Evolutionary conservation across 2,113 vertebrate genomes (phyloP).

Genomic region (Brachyistius frenatus): DNA sequence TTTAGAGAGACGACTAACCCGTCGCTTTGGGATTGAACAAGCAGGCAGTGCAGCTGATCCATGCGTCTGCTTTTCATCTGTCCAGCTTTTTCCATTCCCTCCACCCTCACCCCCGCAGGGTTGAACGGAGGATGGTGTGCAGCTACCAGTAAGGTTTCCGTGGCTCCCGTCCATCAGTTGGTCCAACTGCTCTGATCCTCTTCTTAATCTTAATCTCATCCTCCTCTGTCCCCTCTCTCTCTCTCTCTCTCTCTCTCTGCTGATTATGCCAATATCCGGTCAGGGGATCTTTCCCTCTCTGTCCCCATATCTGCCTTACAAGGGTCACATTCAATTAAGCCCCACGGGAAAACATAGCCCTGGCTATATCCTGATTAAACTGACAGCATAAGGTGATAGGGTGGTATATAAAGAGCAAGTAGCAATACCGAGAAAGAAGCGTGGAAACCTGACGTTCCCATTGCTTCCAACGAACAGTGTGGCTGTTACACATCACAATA

Average conservation of each 20-base stretch:
- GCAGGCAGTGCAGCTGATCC: constrained; percentile 5
- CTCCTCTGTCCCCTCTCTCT: constrained; percentile 29
- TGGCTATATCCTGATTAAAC: constrained; percentile 40
- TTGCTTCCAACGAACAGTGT: constrained; percentile 2
- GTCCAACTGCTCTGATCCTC: constrained; percentile 36
- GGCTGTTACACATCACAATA: constrained; percentile 11
- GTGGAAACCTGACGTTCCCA: constrained; percentile 32
- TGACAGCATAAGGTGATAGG: constrained; percentile 26
- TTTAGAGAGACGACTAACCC: constrained; percentile 19
- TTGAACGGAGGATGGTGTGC: constrained; percentile 34
- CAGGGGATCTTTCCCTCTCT: background rate
- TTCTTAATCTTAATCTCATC: constrained; percentile 57
- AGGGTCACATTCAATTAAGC: constrained; percentile 47
- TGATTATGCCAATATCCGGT: constrained; percentile 37
- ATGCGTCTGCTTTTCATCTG: background rate
- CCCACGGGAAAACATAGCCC: background rate
- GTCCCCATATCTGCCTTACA: constrained; percentile 28
- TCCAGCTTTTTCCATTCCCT: constrained; percentile 2
- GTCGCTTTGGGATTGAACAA: constrained; percentile 28
- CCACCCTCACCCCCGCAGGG: constrained; percentile 19
- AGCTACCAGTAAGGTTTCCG: constrained; percentile 19
- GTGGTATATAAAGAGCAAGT: constrained; percentile 8
- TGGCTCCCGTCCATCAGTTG: constrained; percentile 44
- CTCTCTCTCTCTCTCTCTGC: constrained; percentile 3
- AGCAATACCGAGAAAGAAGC: constrained; percentile 26